Evolutionary conservation across 2,888 invertebrate species (phyloP).

Genomic region (Norana najaformis): DNA sequence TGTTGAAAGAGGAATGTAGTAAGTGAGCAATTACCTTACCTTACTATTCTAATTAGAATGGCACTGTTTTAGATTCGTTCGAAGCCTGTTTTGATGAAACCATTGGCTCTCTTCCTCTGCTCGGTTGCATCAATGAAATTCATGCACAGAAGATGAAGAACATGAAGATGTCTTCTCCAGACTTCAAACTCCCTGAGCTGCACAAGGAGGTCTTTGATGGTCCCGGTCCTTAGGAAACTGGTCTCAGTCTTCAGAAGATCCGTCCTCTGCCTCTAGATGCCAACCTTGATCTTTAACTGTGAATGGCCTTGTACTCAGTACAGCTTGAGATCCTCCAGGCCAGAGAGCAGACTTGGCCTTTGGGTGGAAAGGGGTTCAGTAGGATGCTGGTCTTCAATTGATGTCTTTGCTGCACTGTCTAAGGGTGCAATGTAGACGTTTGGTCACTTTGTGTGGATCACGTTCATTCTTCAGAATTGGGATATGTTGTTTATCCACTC

Average conservation of each 20-base stretch:
- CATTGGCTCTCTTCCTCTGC: slow-evolving; percentile 2
- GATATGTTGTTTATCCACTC: not conserved
- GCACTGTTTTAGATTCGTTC: slow-evolving; percentile 9
- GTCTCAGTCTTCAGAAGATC: not conserved
- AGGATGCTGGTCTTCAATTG: not conserved
- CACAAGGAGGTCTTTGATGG: slow-evolving; percentile 55
- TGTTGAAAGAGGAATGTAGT: slow-evolving; percentile 31
- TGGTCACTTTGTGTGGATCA: not conserved
- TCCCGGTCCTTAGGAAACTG: not conserved
- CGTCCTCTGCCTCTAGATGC: not conserved
- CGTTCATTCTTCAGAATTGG: not conserved
- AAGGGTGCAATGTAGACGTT: not conserved
- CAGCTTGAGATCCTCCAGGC: not conserved
- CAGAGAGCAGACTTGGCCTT: not conserved
- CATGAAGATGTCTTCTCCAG: slow-evolving; percentile 54
- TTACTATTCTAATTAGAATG: not conserved
- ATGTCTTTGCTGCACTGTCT: not conserved
- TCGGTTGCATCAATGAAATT: slow-evolving; percentile 51
- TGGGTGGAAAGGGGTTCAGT: not conserved
- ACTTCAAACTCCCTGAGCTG: slow-evolving; percentile 47
- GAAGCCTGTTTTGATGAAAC: slow-evolving; percentile 19
- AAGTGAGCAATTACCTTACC: not conserved
- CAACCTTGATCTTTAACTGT: not conserved
- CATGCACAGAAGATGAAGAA: slow-evolving; percentile 55
- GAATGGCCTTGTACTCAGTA: not conserved